Conservation (phyloP, 2,797 vertebrate genomes). For the Ceryle rudis region DNA sequence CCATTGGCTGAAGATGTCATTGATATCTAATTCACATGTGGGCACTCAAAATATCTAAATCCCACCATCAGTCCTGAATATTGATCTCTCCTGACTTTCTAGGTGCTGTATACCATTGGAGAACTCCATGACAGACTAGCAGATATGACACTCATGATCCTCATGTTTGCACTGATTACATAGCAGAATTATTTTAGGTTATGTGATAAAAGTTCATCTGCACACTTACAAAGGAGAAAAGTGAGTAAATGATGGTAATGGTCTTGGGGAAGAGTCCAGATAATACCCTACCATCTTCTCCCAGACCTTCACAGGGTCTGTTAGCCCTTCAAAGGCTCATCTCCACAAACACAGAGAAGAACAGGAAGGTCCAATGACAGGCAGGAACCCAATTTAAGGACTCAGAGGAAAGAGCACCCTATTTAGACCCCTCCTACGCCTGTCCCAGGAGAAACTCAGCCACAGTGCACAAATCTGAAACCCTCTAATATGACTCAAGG, state of each 20-base stretch:
- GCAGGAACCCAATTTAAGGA: not conserved
- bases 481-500: not conserved
- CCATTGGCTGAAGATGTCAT: not conserved
- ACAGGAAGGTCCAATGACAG: not conserved
- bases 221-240: not conserved
- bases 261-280: not conserved
- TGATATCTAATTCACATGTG: not conserved
- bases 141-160: not conserved
- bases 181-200: not conserved
- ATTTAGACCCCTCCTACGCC: not conserved
- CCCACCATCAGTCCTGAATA: not conserved
- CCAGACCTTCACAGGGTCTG: not conserved
- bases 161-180: not conserved
- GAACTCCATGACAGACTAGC: not conserved
- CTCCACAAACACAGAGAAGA: not conserved
- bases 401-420: not conserved
- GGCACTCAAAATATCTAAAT: not conserved
- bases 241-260: not conserved
- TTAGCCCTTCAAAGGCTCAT: not conserved
- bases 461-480: not conserved
- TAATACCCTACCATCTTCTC: not conserved
- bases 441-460: not conserved
- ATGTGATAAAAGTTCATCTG: not conserved
- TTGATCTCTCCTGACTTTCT: not conserved
- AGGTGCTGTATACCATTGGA: not conserved